Conservation (phyloP, 2,797 vertebrate genomes). For the Coregonus sp. region DNA sequence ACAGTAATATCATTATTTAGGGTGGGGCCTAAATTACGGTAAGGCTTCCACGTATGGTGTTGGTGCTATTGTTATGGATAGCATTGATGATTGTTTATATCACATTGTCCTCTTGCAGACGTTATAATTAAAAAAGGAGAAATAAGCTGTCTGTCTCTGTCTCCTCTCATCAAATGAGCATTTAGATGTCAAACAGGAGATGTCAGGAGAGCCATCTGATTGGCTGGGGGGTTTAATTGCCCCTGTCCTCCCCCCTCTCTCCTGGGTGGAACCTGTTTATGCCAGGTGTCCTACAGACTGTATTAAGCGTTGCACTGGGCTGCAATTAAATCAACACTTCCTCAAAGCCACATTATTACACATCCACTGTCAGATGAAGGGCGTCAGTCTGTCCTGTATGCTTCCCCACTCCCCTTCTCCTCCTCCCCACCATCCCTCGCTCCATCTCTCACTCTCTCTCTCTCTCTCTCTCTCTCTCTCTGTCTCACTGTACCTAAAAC, state of each 20-base stretch:
- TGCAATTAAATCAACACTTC: slow-evolving; percentile 76
- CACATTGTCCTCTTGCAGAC: slow-evolving; percentile 74
- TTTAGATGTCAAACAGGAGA: slow-evolving; percentile 63
- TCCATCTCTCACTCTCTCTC: not conserved
- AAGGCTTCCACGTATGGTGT: slow-evolving; percentile 38
- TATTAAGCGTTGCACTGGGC: slow-evolving; percentile 69
- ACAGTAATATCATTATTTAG: slow-evolving; percentile 44
- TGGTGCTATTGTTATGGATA: slow-evolving; percentile 66
- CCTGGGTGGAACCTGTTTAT: slow-evolving; percentile 72
- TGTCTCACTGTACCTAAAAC: slow-evolving; percentile 65
- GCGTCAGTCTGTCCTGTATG: slow-evolving; percentile 50
- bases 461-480: slow-evolving; percentile 41
- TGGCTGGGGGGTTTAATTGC: slow-evolving; percentile 73
- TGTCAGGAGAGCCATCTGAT: slow-evolving; percentile 69
- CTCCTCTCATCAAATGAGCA: slow-evolving; percentile 74
- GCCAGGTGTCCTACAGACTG: slow-evolving; percentile 71
- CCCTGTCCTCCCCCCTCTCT: slow-evolving; percentile 58
- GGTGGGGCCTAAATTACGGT: slow-evolving; percentile 49
- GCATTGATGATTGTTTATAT: slow-evolving; percentile 81
- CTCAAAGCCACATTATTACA: slow-evolving; percentile 62
- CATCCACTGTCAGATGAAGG: slow-evolving; percentile 51
- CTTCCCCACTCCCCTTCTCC: slow-evolving; percentile 36
- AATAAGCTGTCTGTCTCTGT: slow-evolving; percentile 66
- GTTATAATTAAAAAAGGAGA: slow-evolving; percentile 80
- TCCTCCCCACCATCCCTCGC: slow-evolving; percentile 11